A percentile compares a stretch with the other conserved stretches of the same genome.
Conservation (phyloP, 2,797 vertebrate species). For the Antennarius maculatus region DNA sequence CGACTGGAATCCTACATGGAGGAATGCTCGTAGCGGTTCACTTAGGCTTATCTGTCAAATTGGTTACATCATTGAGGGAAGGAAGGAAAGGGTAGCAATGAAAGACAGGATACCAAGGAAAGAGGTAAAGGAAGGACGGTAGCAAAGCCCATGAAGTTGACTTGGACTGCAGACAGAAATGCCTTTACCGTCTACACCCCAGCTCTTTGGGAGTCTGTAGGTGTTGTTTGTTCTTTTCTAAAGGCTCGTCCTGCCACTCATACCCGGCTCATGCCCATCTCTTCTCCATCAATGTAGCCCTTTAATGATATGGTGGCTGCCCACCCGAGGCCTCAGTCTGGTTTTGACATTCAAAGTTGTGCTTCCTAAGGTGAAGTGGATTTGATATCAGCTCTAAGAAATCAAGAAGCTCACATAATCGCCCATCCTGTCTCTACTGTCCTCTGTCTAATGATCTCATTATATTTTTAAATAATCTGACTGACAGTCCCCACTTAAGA, state of each 20-base stretch:
- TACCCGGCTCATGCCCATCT: constrained; percentile 34
- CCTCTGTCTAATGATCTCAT: constrained; percentile 16
- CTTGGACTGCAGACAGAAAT: constrained; percentile 20
- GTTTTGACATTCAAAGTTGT: constrained; percentile 32
- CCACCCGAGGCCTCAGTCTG: constrained; percentile 18
- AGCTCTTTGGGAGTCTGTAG: constrained; percentile 30
- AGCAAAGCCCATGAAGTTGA: constrained; percentile 20
- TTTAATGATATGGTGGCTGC: constrained; percentile 26
- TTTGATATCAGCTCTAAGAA: constrained; percentile 16
- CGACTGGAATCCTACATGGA: constrained; percentile 42
- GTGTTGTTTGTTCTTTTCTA: constrained; percentile 22
- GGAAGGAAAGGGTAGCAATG: constrained; percentile 16
- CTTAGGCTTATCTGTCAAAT: constrained; percentile 46
- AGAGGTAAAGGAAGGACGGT: constrained; percentile 12
- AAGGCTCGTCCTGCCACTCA: constrained; percentile 39
- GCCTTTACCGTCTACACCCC: constrained; percentile 23
- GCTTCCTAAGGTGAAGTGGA: constrained; percentile 28
- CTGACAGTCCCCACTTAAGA: constrained; percentile 42
- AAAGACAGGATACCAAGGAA: constrained; percentile 15
- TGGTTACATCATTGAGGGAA: constrained; percentile 33
- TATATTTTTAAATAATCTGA: constrained; percentile 49
- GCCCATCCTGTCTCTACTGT: constrained; percentile 11
- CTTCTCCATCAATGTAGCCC: constrained; percentile 12
- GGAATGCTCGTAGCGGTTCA: constrained; percentile 39
- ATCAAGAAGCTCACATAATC: constrained; percentile 27